Percentiles rank a stretch among this genome's conserved stretches.
These are phyloP conservation scores for Fissipunctia ypsillon DNA, from an alignment of 2,888 invertebrate species.

Conservation along the genomic window DNA sequence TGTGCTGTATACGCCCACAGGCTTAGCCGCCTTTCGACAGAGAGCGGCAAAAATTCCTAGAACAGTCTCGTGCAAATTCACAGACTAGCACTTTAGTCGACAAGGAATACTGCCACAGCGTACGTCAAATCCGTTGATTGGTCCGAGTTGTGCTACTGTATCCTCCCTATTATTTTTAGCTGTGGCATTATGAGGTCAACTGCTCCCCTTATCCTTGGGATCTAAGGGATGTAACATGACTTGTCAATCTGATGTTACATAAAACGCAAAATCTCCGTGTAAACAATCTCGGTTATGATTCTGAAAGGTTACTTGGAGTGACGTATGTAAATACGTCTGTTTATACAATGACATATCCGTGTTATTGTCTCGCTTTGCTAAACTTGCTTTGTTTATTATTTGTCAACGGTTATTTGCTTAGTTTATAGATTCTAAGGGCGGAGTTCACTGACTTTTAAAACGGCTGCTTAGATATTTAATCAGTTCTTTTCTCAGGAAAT, in stretches of 20 bases:
- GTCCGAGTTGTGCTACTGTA: slow-evolving; percentile 12
- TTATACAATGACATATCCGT: background rate
- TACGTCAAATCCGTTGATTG: background rate
- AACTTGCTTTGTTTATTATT: slow-evolving; percentile 9
- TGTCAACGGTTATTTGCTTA: background rate
- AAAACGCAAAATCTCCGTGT: slow-evolving; percentile 43
- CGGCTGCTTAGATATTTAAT: too few relatives aligned
- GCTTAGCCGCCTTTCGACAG: slow-evolving; percentile 8
- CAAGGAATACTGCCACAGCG: too few relatives aligned
- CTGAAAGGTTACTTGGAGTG: slow-evolving; percentile 23
- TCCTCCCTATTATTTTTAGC: background rate
- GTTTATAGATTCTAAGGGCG: too few relatives aligned
- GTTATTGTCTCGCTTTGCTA: slow-evolving; percentile 12
- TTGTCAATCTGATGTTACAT: slow-evolving; percentile 50
- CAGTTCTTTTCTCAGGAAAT: too few relatives aligned
- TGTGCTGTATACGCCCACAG: background rate
- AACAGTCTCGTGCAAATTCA: background rate
- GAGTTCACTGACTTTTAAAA: too few relatives aligned
- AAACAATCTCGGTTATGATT: slow-evolving; percentile 34
- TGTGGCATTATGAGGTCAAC: slow-evolving; percentile 35
- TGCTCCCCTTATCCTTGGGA: slow-evolving; percentile 40
- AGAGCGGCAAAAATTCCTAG: background rate
- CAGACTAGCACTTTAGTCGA: too few relatives aligned
- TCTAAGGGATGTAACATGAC: slow-evolving; percentile 40
- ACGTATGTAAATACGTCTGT: slow-evolving; percentile 27